A percentile compares a stretch with the other conserved stretches of the same genome.
Conservation (phyloP, 2,888 invertebrate genomes). For the Melanotus villosus region DNA sequence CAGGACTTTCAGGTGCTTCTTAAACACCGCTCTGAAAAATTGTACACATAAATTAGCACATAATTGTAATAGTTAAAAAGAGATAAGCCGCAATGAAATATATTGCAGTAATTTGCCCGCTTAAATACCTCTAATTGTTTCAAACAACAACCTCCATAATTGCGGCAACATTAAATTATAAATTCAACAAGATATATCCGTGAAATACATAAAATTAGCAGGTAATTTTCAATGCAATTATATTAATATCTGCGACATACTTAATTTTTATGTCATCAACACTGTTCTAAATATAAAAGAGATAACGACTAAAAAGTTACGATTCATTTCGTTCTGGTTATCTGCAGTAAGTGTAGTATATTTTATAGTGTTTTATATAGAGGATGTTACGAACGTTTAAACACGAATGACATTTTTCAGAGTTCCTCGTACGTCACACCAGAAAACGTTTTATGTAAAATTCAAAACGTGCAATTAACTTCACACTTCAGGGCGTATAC, state of each 20-base stretch:
- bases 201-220: background rate
- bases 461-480: conserved; percentile 18
- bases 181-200: too few relatives aligned
- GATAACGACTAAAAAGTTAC: background rate
- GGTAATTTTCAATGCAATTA: too few relatives aligned
- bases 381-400: background rate
- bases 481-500: conserved; percentile 16
- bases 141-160: background rate
- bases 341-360: background rate
- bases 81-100: too few relatives aligned
- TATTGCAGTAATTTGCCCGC: too few relatives aligned
- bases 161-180: background rate
- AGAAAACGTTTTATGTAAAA: background rate
- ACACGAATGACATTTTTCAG: background rate
- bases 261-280: background rate
- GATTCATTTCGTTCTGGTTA: background rate
- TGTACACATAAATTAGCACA: too few relatives aligned
- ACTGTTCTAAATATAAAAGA: background rate
- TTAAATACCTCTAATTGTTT: background rate
- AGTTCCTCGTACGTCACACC: background rate
- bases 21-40: too few relatives aligned
- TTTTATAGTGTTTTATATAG: background rate
- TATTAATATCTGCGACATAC: background rate
- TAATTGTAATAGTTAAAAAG: too few relatives aligned
- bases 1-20: too few relatives aligned